A percentile compares a stretch with the other conserved stretches of the same genome.
These are phyloP conservation scores for Echinops telfairi DNA, from an alignment of 2,113 vertebrate species.

Conservation along the genomic window DNA sequence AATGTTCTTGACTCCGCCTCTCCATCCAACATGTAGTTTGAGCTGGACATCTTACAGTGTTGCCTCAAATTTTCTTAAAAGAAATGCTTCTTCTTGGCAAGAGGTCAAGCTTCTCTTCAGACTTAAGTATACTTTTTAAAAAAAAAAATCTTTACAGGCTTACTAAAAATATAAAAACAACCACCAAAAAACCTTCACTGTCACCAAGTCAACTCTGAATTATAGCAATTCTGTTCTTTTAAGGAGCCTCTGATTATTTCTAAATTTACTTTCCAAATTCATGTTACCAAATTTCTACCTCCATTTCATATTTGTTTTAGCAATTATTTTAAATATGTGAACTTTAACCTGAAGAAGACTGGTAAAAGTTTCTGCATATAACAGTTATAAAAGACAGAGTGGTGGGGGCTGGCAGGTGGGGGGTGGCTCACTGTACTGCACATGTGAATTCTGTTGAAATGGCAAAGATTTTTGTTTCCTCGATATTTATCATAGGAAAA, in stretches of 20 bases:
- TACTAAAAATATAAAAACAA: too few relatives aligned
- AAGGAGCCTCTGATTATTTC: too few relatives aligned
- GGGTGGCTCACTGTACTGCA: background rate
- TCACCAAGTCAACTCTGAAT: background rate
- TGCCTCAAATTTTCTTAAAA: conserved; percentile 53
- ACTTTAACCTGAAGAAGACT: background rate
- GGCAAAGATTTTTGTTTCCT: background rate
- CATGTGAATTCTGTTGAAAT: background rate
- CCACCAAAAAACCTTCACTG: background rate
- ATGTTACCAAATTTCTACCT: too few relatives aligned
- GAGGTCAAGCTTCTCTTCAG: background rate
- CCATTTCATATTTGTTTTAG: too few relatives aligned
- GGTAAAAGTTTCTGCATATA: conserved; percentile 15
- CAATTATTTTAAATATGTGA: background rate
- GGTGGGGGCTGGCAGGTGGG: too few relatives aligned
- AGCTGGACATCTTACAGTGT: conserved; percentile 37
- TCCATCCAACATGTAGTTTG: conserved; percentile 23
- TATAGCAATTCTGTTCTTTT: background rate
- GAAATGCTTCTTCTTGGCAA: conserved; percentile 26
- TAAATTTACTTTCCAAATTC: too few relatives aligned
- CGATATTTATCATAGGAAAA: background rate
- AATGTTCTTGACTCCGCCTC: conserved; percentile 9
- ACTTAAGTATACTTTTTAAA: background rate
- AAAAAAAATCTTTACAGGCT: background rate
- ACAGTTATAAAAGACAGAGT: background rate